Conservation (phyloP, 64 coral and sea anemone genomes). For the Astreopora myriophthalma region DNA sequence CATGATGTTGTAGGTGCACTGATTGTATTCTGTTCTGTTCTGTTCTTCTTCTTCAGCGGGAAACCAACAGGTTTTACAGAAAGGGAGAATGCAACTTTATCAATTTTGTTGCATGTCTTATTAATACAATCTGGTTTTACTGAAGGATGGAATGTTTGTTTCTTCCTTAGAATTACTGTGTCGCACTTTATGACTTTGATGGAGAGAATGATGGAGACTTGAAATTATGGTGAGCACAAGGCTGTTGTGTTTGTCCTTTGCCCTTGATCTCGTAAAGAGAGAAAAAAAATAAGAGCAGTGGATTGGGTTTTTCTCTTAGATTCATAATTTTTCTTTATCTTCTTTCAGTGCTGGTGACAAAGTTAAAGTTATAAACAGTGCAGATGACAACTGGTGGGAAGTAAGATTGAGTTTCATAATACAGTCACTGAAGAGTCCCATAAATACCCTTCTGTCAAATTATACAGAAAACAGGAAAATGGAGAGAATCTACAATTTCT, state of each 20-base stretch:
- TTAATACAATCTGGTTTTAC: too few relatives aligned
- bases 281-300: too few relatives aligned
- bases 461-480: too few relatives aligned
- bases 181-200: slow-evolving; percentile 82
- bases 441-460: neutral
- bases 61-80: too few relatives aligned
- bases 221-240: slow-evolving; percentile 69
- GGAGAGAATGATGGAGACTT: slow-evolving; percentile 90
- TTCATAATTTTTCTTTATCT: neutral
- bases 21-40: too few relatives aligned
- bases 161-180: slow-evolving; percentile 18
- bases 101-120: neutral
- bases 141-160: neutral
- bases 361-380: slow-evolving; percentile 74
- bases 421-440: neutral
- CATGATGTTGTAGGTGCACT: too few relatives aligned
- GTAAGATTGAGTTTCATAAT: neutral
- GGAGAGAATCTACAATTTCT: too few relatives aligned
- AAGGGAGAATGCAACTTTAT: neutral
- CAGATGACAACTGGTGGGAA: slow-evolving; percentile 96
- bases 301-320: neutral
- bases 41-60: neutral
- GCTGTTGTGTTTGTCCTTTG: neutral
- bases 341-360: slow-evolving; percentile 82
- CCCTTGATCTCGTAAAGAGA: too few relatives aligned